These are phyloP conservation scores for Mythimna albipuncta DNA, from an alignment of 2,888 invertebrate genomes.

Conservation along the genomic window DNA sequence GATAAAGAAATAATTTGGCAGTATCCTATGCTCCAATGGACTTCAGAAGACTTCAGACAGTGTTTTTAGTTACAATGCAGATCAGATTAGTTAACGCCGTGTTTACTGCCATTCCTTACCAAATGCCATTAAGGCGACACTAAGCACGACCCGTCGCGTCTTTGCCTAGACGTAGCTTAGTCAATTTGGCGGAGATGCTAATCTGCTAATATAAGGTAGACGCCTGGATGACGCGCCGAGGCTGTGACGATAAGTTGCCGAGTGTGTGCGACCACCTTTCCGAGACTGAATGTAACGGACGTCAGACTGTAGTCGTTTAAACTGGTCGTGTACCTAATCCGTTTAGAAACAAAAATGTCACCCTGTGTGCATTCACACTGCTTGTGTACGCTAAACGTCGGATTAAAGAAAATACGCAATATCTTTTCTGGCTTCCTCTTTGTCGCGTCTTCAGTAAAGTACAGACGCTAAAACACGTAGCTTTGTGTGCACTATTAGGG, in stretches of 20 bases:
- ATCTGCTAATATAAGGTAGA: too few species aligned
- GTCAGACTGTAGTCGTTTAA: neutral
- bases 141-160: too few species aligned
- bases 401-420: neutral
- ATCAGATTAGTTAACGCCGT: too few species aligned
- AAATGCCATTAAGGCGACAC: too few species aligned
- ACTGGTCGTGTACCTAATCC: neutral
- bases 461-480: neutral
- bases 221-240: too few species aligned
- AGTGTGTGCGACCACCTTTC: too few species aligned
- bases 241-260: too few species aligned
- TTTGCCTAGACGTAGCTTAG: too few species aligned
- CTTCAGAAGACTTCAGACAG: neutral
- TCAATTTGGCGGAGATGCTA: too few species aligned
- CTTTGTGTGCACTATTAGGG: neutral
- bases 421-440: neutral
- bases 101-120: too few species aligned
- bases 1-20: neutral
- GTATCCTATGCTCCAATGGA: neutral
- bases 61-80: neutral
- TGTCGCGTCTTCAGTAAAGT: neutral
- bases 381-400: neutral
- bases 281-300: neutral
- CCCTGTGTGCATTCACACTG: neutral
- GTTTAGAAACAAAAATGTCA: neutral